Base-by-base conservation (phyloP, 2,888 invertebrate genomes). In the Monoplex corrugatus region DNA sequence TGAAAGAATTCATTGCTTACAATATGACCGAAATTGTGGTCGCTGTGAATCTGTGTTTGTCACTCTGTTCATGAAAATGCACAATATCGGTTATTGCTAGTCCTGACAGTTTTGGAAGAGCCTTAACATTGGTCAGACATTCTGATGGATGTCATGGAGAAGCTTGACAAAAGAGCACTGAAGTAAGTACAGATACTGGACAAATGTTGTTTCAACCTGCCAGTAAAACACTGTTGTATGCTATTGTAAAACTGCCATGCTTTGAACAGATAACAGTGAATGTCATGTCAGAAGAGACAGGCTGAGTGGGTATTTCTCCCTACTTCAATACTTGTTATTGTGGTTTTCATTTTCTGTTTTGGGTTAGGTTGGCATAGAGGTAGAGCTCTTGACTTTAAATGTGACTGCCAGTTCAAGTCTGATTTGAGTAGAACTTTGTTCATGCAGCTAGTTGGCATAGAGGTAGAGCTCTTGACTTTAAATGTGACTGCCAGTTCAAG, bases 151-250 rank as follows among this genome's bases (percentile, higher is more conserved):
- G 94, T 95, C 10, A 94, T 96, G 92, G 96, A 96, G 44, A 96
- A 96, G 91, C 91, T 96, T 43, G 95, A 95, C 50, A 94, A 95
- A 89, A 95, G 95, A 90, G 92, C 93, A n/a, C 92, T 96, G 50
- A 95, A 95, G 96, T 96, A 93, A 92, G 94, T 90, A 16, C 40
- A 32, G 23, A 8, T 84, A 43, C 10, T n/a, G 32, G 10, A 8
- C n/a, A 19, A 32, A 72, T 72, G 6, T 50, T 50, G 10, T 50
- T 50, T 50, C 23, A 19, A 2, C 1, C 23, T 57, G 57, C 57
- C 57, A 23, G 2, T 13, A 57, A 19, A 23, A 57, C 23, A 23
- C 13, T 57, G 57, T 19, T 19, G 57, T 19, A 57, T 19, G 57
- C 57, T 57, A 23, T 57, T 19, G 13, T 57, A 57, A 57, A 57